Evolutionary conservation across 1,140 invertebrate species (phyloP), one percentile per base, ranked within the genome.

Genomic region (Thalassaphorura encarpata): DNA sequence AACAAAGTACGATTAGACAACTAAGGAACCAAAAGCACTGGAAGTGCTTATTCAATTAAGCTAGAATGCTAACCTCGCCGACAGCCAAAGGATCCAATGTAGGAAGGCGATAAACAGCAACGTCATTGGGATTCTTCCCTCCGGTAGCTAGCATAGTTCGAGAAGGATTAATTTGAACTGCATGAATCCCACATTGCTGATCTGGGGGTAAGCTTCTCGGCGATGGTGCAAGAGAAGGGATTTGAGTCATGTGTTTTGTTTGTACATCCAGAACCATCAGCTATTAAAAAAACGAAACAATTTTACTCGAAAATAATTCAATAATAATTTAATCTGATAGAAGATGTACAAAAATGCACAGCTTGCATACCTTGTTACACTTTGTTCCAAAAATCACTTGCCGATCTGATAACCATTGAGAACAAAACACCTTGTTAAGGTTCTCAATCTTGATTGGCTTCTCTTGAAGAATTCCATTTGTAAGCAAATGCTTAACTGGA

Each of bases 381-480:
- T 97, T 97, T 26, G 92, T 95, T 31, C 91, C 91, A 73, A 95
- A 90, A 3, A 94, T 89, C 55, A 96, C 87, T 77, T 94, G 90
- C 69, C 87, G 78, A 73, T 93, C 87, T 67, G 87, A 91, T 18
- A 97, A 76, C 92, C 93, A 97, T 72, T 94, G 85, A 0, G 91
- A 92, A 71, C 91, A 92, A 75, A 96, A 96, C 41, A 96, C 85
- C 78, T 97, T 97, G 73, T 97, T 95, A 73, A 93, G 86, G 69
- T 84, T 87, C 65, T 83, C 83, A 52, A 91, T 75, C 69, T 78
- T 82, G 66, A 90, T 80, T 3, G 85, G 80, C 48, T 83, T 84
- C 72, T 91, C 88, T 69, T 83, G 84, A 64, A 89, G 83, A 78
- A 91, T 83, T 72, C 89, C 86, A 70, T 91, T 86, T 0, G 85